A percentile compares a stretch with the other conserved stretches of the same genome.
These are phyloP conservation scores for Indri indri DNA, from an alignment of 2,113 vertebrate species.

Conservation along the genomic window DNA sequence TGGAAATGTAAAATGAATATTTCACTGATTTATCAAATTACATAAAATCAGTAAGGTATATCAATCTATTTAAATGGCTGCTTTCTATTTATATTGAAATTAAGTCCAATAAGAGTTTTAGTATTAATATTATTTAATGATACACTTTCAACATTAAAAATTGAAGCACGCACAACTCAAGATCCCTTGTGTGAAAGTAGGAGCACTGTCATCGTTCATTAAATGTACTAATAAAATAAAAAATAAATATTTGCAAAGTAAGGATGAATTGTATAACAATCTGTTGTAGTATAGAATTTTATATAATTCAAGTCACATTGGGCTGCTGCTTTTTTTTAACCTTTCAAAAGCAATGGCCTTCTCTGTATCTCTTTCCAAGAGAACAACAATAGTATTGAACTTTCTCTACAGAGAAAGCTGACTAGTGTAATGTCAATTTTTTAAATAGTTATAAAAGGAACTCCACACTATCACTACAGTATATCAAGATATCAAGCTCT, in stretches of 20 bases:
- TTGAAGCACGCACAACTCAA: not conserved
- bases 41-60: not conserved
- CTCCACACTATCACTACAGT: not conserved
- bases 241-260: constrained; percentile 18
- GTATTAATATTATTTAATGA: not conserved
- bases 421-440: not conserved
- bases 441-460: constrained; percentile 25
- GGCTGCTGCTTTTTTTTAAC: not conserved
- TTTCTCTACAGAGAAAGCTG: not conserved
- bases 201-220: not conserved
- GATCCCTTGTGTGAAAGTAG: not conserved
- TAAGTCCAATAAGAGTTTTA: not conserved
- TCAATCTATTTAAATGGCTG: not conserved
- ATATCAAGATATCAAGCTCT: not conserved
- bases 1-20: not conserved
- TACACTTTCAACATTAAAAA: not conserved
- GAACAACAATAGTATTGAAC: not conserved
- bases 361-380: not conserved
- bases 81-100: not conserved
- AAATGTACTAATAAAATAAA: not conserved
- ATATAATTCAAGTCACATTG: not conserved
- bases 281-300: not conserved
- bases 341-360: constrained; percentile 22
- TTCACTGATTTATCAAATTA: constrained; percentile 12
- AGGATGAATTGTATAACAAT: not conserved